These are phyloP conservation scores for Ischnura elegans DNA, from an alignment of 2,888 invertebrate genomes.

Conservation along the genomic window DNA sequence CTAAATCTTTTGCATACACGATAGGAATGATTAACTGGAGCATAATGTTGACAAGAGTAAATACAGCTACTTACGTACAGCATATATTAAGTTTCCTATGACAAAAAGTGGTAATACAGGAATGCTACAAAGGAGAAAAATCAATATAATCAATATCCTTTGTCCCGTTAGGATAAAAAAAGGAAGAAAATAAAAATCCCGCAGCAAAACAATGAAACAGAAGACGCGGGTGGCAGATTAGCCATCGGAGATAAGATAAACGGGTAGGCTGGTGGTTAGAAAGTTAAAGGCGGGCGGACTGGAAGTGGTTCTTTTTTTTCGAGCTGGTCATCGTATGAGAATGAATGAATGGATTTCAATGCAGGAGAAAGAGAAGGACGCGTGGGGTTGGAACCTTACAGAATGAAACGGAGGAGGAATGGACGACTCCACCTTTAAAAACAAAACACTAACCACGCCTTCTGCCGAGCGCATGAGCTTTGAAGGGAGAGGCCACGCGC, in stretches of 20 bases:
- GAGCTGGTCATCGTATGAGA: not conserved
- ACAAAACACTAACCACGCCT: too few species aligned
- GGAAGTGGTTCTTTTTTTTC: not conserved
- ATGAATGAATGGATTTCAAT: not conserved
- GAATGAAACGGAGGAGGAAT: not conserved
- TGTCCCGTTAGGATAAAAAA: not conserved
- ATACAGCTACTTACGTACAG: too few species aligned
- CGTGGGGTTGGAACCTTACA: not conserved
- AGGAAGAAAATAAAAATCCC: not conserved
- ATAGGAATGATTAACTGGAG: too few species aligned
- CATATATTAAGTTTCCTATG: too few species aligned
- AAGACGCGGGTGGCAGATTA: not conserved
- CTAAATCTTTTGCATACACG: too few species aligned
- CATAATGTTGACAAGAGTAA: too few species aligned
- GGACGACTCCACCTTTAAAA: not conserved
- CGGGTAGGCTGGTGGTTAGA: not conserved
- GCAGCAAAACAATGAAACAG: not conserved
- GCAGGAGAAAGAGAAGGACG: not conserved
- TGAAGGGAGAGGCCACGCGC: not conserved
- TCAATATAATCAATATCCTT: not conserved
- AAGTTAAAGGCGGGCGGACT: not conserved
- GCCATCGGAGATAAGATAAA: not conserved
- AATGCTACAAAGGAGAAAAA: not conserved
- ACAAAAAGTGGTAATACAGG: not conserved
- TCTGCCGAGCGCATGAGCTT: not conserved